These are phyloP conservation scores for Micronycteris hirsuta DNA, from an alignment of 2,113 vertebrate species.

Conservation along the genomic window DNA sequence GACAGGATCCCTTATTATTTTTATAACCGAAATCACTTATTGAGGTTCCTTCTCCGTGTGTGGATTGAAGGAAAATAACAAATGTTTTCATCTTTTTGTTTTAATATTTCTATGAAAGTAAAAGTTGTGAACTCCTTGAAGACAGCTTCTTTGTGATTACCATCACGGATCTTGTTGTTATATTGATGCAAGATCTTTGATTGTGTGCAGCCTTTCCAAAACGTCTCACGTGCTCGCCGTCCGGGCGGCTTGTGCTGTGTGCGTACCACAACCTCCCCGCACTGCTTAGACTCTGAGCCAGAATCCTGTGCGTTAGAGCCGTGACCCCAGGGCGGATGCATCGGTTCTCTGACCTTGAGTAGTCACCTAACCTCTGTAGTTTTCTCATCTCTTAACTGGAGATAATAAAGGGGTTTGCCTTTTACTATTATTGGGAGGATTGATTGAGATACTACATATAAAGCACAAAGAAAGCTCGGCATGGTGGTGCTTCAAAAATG, in stretches of 20 bases:
- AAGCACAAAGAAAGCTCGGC: not conserved
- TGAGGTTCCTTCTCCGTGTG: not conserved
- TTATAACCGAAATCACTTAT: not conserved
- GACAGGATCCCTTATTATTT: not conserved
- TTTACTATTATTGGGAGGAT: not conserved
- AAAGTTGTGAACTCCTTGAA: not conserved
- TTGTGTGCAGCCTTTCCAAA: not conserved
- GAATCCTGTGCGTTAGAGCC: not conserved
- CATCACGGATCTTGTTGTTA: not conserved
- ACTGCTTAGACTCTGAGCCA: not conserved
- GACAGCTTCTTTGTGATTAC: not conserved
- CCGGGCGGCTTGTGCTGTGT: not conserved
- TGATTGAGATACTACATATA: not conserved
- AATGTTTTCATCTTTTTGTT: not conserved
- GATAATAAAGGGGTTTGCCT: not conserved
- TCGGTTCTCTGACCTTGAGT: not conserved
- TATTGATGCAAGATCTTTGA: not conserved
- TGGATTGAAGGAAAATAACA: not conserved
- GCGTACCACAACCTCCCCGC: not conserved
- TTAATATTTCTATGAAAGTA: not conserved
- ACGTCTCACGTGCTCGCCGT: not conserved
- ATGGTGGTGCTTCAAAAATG: not conserved
- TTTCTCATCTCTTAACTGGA: not conserved
- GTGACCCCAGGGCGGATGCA: rapidly evolving
- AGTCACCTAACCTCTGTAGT: not conserved